Evolutionary conservation across 2,113 vertebrate genomes (phyloP), one percentile per base, ranked within the genome.

Genomic region (Protobothrops flavoviridis): DNA sequence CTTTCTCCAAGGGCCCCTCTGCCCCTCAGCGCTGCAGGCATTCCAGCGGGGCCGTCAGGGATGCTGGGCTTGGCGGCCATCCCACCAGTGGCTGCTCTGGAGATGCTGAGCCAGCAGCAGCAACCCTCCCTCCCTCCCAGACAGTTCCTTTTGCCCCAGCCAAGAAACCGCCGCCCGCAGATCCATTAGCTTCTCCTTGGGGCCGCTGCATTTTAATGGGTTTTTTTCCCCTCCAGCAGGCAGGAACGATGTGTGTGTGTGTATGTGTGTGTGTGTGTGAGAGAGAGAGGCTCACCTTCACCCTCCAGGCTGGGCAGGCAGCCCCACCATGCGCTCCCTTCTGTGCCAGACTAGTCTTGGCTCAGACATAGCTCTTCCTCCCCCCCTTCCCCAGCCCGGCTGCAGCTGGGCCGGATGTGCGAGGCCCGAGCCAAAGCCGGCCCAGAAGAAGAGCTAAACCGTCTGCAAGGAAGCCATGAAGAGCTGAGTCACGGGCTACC

Each of bases 301-400:
- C 33, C 53, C 8, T 20, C 33, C 50, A 21, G 29, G 45, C 53
- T 33, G 33, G 2, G 0, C 20, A 1, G 6, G 0, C n/a, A 15
- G 87, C 90, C 74, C 1, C 24, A 17, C 0, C 56, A 43, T 29
- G 39, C 50, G 85, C 81, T 50, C 56, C 89, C 81, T 52, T n/a
- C 0, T 10, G 94, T 91, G 91, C 93, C 93, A 93, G 20, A 52
- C 91, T 56, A 33, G 86, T 56, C 95, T 93, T 95, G 95, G 95
- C 96, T 94, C 81, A 39, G 69, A 21, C 1, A 3, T 8, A 1
- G 0, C 12, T 5, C 48, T 48, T 8, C 0, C 85, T 1, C 88
- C 0, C 6, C 89, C 69, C 52, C 93, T 39, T 39, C 93, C 93
- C 21, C 55, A 39, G 96, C 90, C 94, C 94, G 95, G 95, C 92